Base-by-base conservation (phyloP, 2,888 invertebrate species). In the Dyspetes luteomarginatus region DNA sequence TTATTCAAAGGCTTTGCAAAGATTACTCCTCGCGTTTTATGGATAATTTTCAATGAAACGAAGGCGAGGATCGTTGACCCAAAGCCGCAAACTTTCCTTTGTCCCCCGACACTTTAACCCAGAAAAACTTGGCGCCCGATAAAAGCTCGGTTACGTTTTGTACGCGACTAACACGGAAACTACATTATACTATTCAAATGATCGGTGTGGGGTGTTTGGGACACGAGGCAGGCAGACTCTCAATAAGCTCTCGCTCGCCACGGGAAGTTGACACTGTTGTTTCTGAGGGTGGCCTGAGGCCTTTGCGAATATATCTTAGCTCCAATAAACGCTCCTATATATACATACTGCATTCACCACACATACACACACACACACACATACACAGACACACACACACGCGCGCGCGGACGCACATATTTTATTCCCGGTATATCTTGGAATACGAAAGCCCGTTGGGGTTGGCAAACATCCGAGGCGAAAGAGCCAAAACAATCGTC, bases 181-280 rank as follows among this genome's bases (percentile, higher is more conserved):
- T 85, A 88, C 89, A 89, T 89, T 89, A 89, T 86, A 89, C 88
- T 89, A 89, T 90, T 89, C 86, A 89, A 91, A 89, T 88, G 89
- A 89, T 89, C 86, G 86, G 85, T 73, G 85, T 2, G 12, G 45
- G 83, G 48, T 83, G n/a, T n/a, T n/a, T n/a, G n/a, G n/a, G 83
- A 83, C 60, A 19, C 52, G 56, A 58, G 74, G 58, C 45, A 43
- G 74, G 65, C 9, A 30, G 30, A 9, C n/a, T n/a, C n/a, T n/a
- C n/a, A n/a, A n/a, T n/a, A n/a, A n/a, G n/a, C n/a, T n/a, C n/a
- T 41, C 80, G 22, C 48, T 80, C 83, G 86, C 83, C 85, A 75
- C 81, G 86, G 87, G 87, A 88, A 89, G 90, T 91, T 90, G 90
- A 91, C 91, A 91, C 82, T 91, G 90, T 91, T 91, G 89, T 91